Evolutionary conservation across 1,140 invertebrate species (phyloP).

Genomic region (Chionoecetes opilio): DNA sequence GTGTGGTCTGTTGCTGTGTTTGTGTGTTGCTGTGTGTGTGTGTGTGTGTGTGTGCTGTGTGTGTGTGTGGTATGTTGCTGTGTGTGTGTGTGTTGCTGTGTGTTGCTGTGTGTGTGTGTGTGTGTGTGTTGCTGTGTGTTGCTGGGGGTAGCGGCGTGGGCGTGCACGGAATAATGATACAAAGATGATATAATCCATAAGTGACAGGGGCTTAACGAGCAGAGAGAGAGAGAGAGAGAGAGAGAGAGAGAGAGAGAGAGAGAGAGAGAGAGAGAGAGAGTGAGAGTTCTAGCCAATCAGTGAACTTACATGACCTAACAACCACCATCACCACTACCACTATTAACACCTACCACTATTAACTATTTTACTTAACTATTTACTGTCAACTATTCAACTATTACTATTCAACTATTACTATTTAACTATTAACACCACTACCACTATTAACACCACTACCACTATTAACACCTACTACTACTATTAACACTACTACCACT

Average conservation of each 20-base stretch:
- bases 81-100: neutral
- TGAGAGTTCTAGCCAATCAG: neutral
- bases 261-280: neutral
- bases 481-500: too few species aligned
- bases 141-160: neutral
- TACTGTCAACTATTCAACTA: too few species aligned
- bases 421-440: too few species aligned
- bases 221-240: neutral
- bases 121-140: neutral
- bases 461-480: too few species aligned
- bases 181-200: neutral
- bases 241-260: neutral
- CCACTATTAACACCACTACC: too few species aligned
- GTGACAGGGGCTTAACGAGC: neutral
- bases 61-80: neutral
- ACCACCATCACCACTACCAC: neutral
- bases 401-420: too few species aligned
- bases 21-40: constrained; percentile 27
- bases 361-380: too few species aligned
- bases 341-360: neutral
- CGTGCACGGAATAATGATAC: neutral
- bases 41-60: neutral
- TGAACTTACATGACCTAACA: neutral
- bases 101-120: too few species aligned
- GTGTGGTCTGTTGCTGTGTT: too few species aligned